Percentiles rank a stretch among this genome's conserved stretches.
phyloP scores from a whole-genome alignment of 2,888 invertebrate species.

The Disparrhopalites patrizii region DNA sequence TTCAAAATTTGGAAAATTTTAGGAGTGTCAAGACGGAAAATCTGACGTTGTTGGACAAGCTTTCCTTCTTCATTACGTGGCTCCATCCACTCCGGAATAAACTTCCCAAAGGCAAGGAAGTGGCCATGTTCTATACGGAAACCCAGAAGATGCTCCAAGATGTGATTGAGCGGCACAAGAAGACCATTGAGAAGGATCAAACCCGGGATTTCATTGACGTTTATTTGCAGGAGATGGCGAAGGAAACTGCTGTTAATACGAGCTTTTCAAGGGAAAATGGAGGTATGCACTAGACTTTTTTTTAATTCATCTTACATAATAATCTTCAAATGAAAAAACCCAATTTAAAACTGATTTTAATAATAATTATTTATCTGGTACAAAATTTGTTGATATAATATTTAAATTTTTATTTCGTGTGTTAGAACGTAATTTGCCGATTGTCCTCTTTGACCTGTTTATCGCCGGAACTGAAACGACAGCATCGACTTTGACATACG shows the following conservation, averaged over 20 bases:
- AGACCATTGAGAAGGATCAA: neutral
- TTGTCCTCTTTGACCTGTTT: constrained; percentile 31
- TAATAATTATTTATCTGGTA: neutral
- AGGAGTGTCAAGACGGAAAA: constrained; percentile 4
- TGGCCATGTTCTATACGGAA: neutral
- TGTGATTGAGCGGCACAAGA: constrained; percentile 29
- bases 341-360: neutral
- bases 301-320: neutral
- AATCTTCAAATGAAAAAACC: neutral
- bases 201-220: constrained; percentile 35
- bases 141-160: constrained; percentile 21
- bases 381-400: neutral
- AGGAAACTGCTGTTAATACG: constrained; percentile 29
- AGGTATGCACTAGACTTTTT: constrained; percentile 17
- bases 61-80: constrained; percentile 19
- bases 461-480: constrained; percentile 41
- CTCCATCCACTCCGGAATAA: constrained; percentile 5
- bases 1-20: neutral
- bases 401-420: neutral
- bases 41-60: neutral
- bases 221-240: constrained; percentile 33
- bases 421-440: constrained; percentile 31
- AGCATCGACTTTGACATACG: constrained; percentile 31
- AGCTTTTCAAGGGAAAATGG: constrained; percentile 34
- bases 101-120: neutral